These are phyloP conservation scores for Fukomys damarensis DNA, from an alignment of 2,113 vertebrate species.

Conservation along the genomic window DNA sequence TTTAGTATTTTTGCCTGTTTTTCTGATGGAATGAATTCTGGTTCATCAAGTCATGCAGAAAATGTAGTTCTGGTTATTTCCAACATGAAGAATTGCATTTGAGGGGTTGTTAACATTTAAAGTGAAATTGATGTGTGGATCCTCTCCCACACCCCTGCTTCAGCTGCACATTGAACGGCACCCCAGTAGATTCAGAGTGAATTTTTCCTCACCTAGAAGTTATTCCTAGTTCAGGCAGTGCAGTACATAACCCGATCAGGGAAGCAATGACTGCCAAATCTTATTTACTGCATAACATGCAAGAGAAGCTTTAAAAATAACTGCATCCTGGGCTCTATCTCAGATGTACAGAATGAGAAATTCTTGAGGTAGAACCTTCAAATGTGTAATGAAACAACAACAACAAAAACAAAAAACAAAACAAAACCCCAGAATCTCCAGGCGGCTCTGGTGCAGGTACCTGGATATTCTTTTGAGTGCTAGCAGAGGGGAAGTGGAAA, in stretches of 20 bases:
- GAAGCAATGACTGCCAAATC: neutral
- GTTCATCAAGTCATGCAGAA: constrained; percentile 1
- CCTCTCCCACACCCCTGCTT: neutral
- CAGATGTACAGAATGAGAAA: neutral
- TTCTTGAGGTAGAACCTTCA: neutral
- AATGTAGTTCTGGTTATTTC: constrained; percentile 11
- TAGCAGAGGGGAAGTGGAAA: neutral
- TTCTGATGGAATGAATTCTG: constrained; percentile 27
- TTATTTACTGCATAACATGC: neutral
- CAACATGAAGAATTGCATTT: constrained; percentile 2
- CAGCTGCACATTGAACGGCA: neutral
- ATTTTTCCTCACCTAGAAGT: neutral
- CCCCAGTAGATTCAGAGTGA: neutral
- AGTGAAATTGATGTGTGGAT: neutral
- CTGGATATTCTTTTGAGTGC: neutral
- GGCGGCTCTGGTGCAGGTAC: neutral
- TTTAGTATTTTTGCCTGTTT: constrained; percentile 20
- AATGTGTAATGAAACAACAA: neutral
- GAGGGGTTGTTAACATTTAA: neutral
- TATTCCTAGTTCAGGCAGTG: neutral
- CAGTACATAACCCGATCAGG: neutral
- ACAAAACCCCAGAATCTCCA: neutral
- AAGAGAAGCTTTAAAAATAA: neutral
- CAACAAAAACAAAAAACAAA: no score
- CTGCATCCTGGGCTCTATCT: neutral